These are phyloP conservation scores for Drosophila pallidifrons DNA, from an alignment of 1,140 invertebrate species.

Conservation along the genomic window DNA sequence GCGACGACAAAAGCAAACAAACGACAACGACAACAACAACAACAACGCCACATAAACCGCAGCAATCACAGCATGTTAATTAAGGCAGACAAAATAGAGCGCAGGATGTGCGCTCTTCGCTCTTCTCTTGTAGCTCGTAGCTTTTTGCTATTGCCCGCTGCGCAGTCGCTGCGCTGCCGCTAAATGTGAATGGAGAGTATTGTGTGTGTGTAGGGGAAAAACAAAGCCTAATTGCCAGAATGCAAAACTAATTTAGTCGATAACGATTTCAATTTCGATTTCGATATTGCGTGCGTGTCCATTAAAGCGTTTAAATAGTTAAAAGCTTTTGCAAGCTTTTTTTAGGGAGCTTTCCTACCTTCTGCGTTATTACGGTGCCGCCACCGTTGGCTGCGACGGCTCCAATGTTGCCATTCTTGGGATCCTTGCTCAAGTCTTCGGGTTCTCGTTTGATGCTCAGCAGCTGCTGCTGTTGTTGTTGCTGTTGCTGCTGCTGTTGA, in stretches of 20 bases:
- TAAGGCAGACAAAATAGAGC: constrained; percentile 52
- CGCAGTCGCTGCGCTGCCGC: constrained; percentile 23
- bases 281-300: constrained; percentile 69
- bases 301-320: constrained; percentile 61
- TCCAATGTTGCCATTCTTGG: constrained; percentile 73
- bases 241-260: constrained; percentile 11
- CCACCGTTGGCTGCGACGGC: constrained; percentile 52
- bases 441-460: constrained; percentile 85
- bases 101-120: constrained; percentile 59
- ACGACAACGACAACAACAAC: constrained; percentile 15
- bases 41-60: constrained; percentile 23
- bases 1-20: constrained; percentile 9
- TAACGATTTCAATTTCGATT: constrained; percentile 27
- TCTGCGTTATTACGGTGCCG: constrained; percentile 74
- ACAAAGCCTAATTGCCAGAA: too few relatives aligned
- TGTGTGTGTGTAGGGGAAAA: neutral
- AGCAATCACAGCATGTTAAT: constrained; percentile 54
- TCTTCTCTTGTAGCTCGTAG: too few relatives aligned
- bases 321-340: constrained; percentile 39
- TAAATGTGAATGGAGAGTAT: constrained; percentile 56
- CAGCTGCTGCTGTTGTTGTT: constrained; percentile 71
- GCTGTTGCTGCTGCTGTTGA: constrained; percentile 53
- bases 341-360: constrained; percentile 66
- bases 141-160: constrained; percentile 11
- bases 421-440: constrained; percentile 85